Conservation (phyloP, 2,888 invertebrate species). For the Xiphydria camelus region DNA sequence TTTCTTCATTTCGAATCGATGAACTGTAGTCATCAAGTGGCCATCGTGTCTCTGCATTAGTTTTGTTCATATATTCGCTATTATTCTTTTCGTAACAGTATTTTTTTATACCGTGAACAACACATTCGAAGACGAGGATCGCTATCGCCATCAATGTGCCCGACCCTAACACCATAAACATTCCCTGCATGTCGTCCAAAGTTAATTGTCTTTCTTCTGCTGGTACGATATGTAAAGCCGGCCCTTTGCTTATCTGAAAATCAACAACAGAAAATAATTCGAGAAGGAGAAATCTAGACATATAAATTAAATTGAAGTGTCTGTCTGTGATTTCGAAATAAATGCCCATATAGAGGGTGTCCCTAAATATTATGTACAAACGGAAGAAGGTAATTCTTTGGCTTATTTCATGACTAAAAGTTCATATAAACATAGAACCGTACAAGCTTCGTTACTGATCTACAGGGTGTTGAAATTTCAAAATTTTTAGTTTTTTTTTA, state of each 20-base stretch:
- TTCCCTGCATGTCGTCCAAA: slow-evolving; percentile 80
- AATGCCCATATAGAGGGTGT: no score
- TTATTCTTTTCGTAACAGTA: slow-evolving; percentile 47
- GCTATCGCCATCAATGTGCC: slow-evolving; percentile 70
- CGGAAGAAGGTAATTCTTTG: no score
- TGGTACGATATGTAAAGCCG: slow-evolving; percentile 55
- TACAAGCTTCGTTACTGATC: no score
- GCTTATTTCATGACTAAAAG: no score
- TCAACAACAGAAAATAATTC: not conserved
- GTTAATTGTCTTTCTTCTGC: slow-evolving; percentile 75
- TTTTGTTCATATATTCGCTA: not conserved
- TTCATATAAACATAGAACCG: no score
- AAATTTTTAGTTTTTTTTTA: no score
- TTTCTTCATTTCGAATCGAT: not conserved
- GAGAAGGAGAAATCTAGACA: slow-evolving; percentile 5
- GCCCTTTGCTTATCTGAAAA: slow-evolving; percentile 58
- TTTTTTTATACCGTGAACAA: slow-evolving; percentile 69
- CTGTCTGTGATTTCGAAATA: no score
- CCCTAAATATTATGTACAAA: no score
- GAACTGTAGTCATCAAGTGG: not conserved
- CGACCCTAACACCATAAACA: slow-evolving; percentile 74
- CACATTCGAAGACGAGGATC: slow-evolving; percentile 70
- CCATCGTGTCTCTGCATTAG: not conserved
- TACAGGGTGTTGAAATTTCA: no score
- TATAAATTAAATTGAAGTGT: slow-evolving; percentile 2